phyloP scores from a whole-genome alignment of 1,140 invertebrate genomes.

The Steinernema khuongi region DNA sequence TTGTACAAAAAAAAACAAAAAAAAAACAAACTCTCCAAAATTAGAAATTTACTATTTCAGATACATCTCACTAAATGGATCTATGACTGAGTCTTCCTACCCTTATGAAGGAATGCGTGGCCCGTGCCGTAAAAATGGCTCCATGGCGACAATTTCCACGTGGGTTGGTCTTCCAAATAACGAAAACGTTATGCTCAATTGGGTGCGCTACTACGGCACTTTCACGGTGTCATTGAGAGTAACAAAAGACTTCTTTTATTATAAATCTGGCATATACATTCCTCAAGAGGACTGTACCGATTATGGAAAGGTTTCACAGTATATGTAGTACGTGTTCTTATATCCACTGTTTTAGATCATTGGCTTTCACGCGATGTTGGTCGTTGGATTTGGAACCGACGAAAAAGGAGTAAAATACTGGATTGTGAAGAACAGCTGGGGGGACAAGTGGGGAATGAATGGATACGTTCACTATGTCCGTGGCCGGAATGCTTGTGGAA shows the following conservation, averaged over 20 bases:
- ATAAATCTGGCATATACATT: slow-evolving; percentile 50
- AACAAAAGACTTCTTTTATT: slow-evolving; percentile 53
- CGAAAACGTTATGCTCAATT: slow-evolving; percentile 54
- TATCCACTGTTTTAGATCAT: slow-evolving; percentile 52
- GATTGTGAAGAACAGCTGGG: slow-evolving; percentile 58
- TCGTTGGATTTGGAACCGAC: slow-evolving; percentile 50
- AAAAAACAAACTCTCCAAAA: too few relatives aligned
- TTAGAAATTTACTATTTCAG: too few relatives aligned
- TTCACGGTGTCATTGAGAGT: slow-evolving; percentile 55
- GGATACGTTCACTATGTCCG: slow-evolving; percentile 54
- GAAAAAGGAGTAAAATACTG: slow-evolving; percentile 53
- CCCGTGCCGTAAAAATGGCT: slow-evolving; percentile 34
- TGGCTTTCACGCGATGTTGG: slow-evolving; percentile 50
- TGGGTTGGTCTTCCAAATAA: slow-evolving; percentile 53
- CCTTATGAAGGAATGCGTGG: slow-evolving; percentile 55
- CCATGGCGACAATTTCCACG: slow-evolving; percentile 54
- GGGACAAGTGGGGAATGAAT: slow-evolving; percentile 37
- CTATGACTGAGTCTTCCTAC: slow-evolving; percentile 44
- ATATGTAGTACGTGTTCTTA: too few relatives aligned
- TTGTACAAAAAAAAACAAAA: too few relatives aligned
- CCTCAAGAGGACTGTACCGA: slow-evolving; percentile 35
- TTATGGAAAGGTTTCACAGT: background rate
- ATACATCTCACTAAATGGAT: slow-evolving; percentile 49
- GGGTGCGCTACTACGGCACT: slow-evolving; percentile 54
- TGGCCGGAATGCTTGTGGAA: slow-evolving; percentile 56